Base-by-base conservation (phyloP, 2,888 invertebrate genomes). In the Lasioglossum zephyrum region DNA sequence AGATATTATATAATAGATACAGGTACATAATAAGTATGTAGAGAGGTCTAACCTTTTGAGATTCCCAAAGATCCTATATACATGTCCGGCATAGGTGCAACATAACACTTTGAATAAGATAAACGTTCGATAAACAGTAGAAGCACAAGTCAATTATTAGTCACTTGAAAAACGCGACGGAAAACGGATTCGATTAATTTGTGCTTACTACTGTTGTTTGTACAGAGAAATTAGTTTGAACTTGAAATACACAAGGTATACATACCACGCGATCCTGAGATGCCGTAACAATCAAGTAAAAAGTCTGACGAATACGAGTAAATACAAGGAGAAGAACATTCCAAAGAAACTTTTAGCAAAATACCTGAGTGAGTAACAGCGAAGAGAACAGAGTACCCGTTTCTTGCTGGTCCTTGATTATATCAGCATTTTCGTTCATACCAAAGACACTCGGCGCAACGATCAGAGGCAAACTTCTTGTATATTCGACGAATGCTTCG, bases 371-470 rank as follows among this genome's bases (percentile, higher is more conserved):
- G 9, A 97, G 95, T 80, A 98, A 95, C 22, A 97, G 97, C 26
- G 97, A 98, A 81, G 96, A 95, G 81, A 99, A 97, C 80, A 99
- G 94, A 85, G 97, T 96, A 91, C 97, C 96, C 0, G 98, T 98
- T 94, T 99, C 99, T 91, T 98, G 97, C 95, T 98, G 97, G 95
- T 99, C 98, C 94, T 98, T 98, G 92, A 98, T 97, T 92, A 99
- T 98, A 93, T 99, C 98, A 0, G 98, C 99, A 95, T 99, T 99
- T 83, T 98, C 97, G 95, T 99, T 97, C 96, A 99, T 98, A 18
- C 99, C 99, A 95, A 99, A 99, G 66, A 99, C 97, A 85, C 97
- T 97, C 0, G 99, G 99, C 80, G 97, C 96, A 26, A 98, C 97
- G 44, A 97, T 97, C 81, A 97, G 95, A 0, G 99, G 99, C 91